These are phyloP conservation scores for Sphaerophoria rueppellii DNA, from an alignment of 2,888 invertebrate genomes.

Conservation along the genomic window DNA sequence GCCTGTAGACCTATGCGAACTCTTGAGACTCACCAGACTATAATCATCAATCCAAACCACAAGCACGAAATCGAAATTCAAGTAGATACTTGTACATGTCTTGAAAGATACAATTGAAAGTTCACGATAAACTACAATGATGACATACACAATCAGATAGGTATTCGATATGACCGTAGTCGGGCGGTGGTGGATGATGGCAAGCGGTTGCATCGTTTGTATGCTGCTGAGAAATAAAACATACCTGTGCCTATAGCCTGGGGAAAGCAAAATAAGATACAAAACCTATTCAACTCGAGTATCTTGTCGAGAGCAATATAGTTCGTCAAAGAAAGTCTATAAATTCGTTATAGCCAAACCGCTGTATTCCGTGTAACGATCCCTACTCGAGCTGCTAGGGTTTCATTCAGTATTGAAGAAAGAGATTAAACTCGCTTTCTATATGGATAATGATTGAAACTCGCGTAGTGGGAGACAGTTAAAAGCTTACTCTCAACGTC, in stretches of 20 bases:
- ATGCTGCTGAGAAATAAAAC: constrained; percentile 22
- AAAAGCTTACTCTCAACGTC: constrained; percentile 63
- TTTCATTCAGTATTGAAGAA: constrained; percentile 55
- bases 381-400: constrained; percentile 55
- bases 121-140: constrained; percentile 60
- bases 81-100: constrained; percentile 26
- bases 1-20: neutral
- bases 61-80: constrained; percentile 38
- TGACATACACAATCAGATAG: constrained; percentile 60
- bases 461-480: constrained; percentile 70
- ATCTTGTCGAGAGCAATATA: constrained; percentile 10
- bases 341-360: constrained; percentile 34
- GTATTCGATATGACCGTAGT: constrained; percentile 3
- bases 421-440: constrained; percentile 45
- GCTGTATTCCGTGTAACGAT: neutral
- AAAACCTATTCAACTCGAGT: constrained; percentile 21
- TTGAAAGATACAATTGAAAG: constrained; percentile 70
- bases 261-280: constrained; percentile 62
- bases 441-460: neutral
- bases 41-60: constrained; percentile 22
- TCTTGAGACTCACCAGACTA: constrained; percentile 38
- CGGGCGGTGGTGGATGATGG: neutral
- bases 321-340: constrained; percentile 69
- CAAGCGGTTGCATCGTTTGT: constrained; percentile 3
- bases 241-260: neutral